These are phyloP conservation scores for Drosophila rellima DNA, from an alignment of 2,888 invertebrate species.

Conservation along the genomic window DNA sequence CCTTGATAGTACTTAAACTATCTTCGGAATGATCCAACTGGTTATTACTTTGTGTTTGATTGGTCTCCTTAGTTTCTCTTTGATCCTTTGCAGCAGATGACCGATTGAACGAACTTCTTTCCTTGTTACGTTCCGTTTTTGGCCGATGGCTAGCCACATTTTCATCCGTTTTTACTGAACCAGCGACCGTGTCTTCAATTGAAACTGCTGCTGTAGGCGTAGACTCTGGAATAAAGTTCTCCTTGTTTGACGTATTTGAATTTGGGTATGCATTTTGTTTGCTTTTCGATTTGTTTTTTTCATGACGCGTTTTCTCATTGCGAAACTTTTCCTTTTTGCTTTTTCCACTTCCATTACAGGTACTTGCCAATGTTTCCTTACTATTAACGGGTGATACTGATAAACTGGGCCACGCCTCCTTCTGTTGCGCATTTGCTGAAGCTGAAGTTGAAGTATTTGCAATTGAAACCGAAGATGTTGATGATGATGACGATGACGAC, in stretches of 20 bases:
- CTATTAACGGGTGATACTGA: constrained; percentile 87
- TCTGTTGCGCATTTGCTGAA: constrained; percentile 82
- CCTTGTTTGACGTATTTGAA: constrained; percentile 66
- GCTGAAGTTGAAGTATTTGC: constrained; percentile 40
- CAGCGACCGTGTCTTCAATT: constrained; percentile 55
- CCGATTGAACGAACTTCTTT: constrained; percentile 86
- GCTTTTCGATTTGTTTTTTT: constrained; percentile 86
- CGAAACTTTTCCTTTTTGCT: constrained; percentile 80
- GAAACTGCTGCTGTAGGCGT: constrained; percentile 39
- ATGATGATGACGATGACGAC: constrained; percentile 61
- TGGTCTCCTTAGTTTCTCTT: constrained; percentile 41
- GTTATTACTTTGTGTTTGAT: constrained; percentile 28
- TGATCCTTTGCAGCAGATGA: constrained; percentile 43
- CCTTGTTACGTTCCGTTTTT: constrained; percentile 78
- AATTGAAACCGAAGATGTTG: constrained; percentile 55
- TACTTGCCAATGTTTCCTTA: constrained; percentile 70
- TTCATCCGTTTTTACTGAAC: constrained; percentile 57
- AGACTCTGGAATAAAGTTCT: constrained; percentile 71
- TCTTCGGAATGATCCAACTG: constrained; percentile 43
- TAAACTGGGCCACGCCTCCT: constrained; percentile 92
- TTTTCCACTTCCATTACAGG: constrained; percentile 57
- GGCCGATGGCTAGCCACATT: constrained; percentile 84
- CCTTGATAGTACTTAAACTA: constrained; percentile 11
- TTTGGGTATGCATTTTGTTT: constrained; percentile 69
- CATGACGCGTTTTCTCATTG: constrained; percentile 87